Evolutionary conservation across 2,797 vertebrate genomes (phyloP), one percentile per base, ranked within the genome.

Genomic region (Lophotriccus pileatus): DNA sequence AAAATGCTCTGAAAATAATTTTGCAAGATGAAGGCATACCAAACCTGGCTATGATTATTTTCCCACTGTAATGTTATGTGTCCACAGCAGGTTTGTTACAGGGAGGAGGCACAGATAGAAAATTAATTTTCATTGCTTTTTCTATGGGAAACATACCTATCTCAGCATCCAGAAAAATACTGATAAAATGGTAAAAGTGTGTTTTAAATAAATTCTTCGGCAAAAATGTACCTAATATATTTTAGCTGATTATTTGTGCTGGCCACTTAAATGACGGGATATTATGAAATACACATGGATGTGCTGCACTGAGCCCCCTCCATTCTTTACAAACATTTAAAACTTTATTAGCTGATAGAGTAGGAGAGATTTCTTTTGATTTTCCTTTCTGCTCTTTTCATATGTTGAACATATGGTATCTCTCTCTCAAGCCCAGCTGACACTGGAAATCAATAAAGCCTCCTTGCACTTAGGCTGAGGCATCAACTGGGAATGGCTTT

Each of bases 391-490:
- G 90, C 74, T 93, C 17, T 96, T 97, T 97, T 93, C 92, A 88
- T 97, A 94, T 98, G 95, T 95, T 96, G 93, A 97, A 96, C 97
- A 98, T 93, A 96, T 97, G 96, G 93, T 90, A 43, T 82, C 55
- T 63, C 68, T 90, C 60, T 92, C 91, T 96, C 90, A 97, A 97
- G 94, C 92, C 83, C 49, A 70, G 58, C 64, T 95, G 94, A 97
- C 80, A 87, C 41, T 76, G 83, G 66, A 96, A 96, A 95, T 89
- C 95, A 93, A 93, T 94, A 97, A 92, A 95, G 36, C 37, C 39
- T 93, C 62, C 75, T 94, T 90, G 94, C 95, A 52, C 64, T 96
- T 93, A 76, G 39, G 90, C 92, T 60, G 93, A 94, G 96, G 87
- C 53, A 92, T 94, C 90, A 93, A 89, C 94, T 97, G 76, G 92